Base-by-base conservation (phyloP, 2,888 invertebrate species). In the Netelia fuscicornis region DNA sequence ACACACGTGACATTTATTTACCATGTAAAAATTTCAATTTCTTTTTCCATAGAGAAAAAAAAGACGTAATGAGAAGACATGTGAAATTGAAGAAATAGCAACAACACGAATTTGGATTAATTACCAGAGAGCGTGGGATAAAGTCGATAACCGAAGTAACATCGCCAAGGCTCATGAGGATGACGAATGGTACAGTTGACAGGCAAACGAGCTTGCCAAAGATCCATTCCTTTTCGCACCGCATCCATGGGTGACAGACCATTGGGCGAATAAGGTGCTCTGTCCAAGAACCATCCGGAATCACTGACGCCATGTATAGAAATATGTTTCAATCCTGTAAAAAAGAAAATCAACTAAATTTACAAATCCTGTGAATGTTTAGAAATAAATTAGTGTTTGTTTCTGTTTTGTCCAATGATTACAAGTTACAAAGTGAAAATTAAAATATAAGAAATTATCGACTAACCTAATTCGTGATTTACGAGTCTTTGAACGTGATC, bases 231-330 rank as follows among this genome's bases (percentile, higher is more conserved):
- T 90, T 96, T 96, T 83, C 96, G 95, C 68, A 97, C 96, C 0
- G 96, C 95, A 91, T 96, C 95, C 87, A 96, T 93, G 2, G 96
- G 96, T 0, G 96, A 95, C 82, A 96, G 71, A 56, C 90, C 90
- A 64, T 96, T 96, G 0, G 96, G 95, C 1, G 95, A 95, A 91
- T 96, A 97, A 0, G 97, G 97, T 37, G 97, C 96, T 84, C 98
- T 96, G 92, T 98, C 98, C 82, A 98, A 94, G 93, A 98, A 98
- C 98, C 98, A 99, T 20, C 98, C 98, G 0, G 98, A 98, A 94
- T 99, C 98, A 0, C 97, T 97, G 8, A 98, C 96, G 0, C 98
- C 98, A 2, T 97, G 96, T 10, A 98, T 97, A 0, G 96, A 95
- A 13, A 97, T 95, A 78, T 95, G 95, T 54, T 94, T 94, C 79